Conservation (phyloP, 2,888 invertebrate genomes). For the Spicauda simplicius region DNA sequence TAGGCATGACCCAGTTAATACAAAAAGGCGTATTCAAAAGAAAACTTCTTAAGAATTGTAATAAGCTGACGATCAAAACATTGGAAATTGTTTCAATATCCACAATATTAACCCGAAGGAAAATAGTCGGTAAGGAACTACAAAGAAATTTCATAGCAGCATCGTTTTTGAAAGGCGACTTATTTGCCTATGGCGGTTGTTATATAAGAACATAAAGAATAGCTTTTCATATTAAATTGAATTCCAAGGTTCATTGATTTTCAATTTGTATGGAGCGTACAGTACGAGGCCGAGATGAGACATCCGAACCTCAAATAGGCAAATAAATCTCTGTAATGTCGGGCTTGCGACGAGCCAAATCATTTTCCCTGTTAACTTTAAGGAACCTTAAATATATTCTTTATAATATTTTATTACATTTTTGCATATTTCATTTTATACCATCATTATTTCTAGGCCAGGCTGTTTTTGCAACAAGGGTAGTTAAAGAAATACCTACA, state of each 20-base stretch:
- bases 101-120: constrained; percentile 20
- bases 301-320: constrained; percentile 57
- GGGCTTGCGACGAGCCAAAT: constrained; percentile 49
- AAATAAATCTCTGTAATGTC: constrained; percentile 61
- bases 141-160: constrained; percentile 24
- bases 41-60: constrained; percentile 12
- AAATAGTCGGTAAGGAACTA: constrained; percentile 18
- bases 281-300: constrained; percentile 50
- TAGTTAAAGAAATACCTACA: too few species aligned
- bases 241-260: constrained; percentile 79
- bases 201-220: constrained; percentile 60
- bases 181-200: constrained; percentile 46
- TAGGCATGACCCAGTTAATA: background rate
- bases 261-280: constrained; percentile 74
- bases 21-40: constrained; percentile 3
- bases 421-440: background rate
- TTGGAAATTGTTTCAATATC: constrained; percentile 33
- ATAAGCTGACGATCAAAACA: constrained; percentile 19
- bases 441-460: too few species aligned
- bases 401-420: too few species aligned
- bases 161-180: constrained; percentile 19
- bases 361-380: constrained; percentile 28
- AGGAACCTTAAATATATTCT: constrained; percentile 19
- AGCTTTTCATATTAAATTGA: constrained; percentile 75
- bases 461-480: too few species aligned